Evolutionary conservation across 1,140 invertebrate genomes (phyloP).

Genomic region (Diachasma alloeum): DNA sequence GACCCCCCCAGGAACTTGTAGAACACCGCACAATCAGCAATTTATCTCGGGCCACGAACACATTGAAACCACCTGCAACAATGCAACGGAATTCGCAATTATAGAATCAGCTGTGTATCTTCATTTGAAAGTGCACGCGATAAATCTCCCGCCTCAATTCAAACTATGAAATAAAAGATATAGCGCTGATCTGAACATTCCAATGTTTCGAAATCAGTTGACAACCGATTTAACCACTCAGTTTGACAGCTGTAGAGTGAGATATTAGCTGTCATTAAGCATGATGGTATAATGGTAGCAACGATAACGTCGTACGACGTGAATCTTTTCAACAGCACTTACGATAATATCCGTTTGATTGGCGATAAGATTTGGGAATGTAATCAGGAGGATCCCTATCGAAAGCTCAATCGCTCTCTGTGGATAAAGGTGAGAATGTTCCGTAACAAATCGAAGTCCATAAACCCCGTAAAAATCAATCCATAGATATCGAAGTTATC

Average conservation of each 20-base stretch:
- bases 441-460: neutral
- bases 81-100: neutral
- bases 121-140: neutral
- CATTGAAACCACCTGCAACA: neutral
- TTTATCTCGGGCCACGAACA: neutral
- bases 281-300: constrained; percentile 57
- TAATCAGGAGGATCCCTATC: constrained; percentile 47
- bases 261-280: constrained; percentile 28
- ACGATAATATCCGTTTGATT: constrained; percentile 55
- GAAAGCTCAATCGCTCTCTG: constrained; percentile 53
- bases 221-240: neutral
- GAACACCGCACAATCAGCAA: no score
- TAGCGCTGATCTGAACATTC: neutral
- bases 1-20: no score
- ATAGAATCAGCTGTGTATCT: neutral
- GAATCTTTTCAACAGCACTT: constrained; percentile 54
- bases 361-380: constrained; percentile 55
- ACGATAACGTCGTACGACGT: constrained; percentile 51
- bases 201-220: neutral
- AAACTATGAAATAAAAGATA: constrained; percentile 1
- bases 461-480: neutral
- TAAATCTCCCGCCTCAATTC: neutral
- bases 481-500: neutral
- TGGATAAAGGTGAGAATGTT: constrained; percentile 50
- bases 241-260: neutral